Evolutionary conservation across 2,797 vertebrate genomes (phyloP).

Genomic region (Sardinella longiceps): DNA sequence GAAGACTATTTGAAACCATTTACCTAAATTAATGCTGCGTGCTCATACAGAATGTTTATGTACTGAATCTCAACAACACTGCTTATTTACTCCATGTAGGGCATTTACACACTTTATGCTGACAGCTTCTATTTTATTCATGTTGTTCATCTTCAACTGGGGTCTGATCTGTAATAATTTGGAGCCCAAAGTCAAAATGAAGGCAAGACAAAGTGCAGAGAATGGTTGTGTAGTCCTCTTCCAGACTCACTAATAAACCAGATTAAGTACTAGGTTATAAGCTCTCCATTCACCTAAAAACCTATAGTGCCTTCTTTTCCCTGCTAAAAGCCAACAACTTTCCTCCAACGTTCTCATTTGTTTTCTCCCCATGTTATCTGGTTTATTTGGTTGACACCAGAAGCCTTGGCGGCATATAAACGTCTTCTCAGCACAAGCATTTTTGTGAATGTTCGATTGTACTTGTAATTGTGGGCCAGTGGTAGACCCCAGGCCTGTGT

Average conservation of each 20-base stretch:
- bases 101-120: background rate
- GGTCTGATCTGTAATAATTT: background rate
- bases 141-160: background rate
- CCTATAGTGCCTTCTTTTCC: background rate
- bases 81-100: background rate
- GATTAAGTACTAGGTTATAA: background rate
- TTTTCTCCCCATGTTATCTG: background rate
- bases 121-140: background rate
- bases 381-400: background rate
- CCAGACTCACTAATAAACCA: background rate
- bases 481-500: slow-evolving; percentile 50
- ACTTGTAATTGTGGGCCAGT: slow-evolving; percentile 17
- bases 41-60: background rate
- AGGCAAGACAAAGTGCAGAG: background rate
- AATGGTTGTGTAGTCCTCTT: background rate
- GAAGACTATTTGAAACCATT: background rate
- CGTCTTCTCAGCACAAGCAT: slow-evolving; percentile 16
- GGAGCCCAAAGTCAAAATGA: background rate
- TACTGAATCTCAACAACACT: background rate
- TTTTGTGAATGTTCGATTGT: background rate
- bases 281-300: background rate
- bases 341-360: background rate
- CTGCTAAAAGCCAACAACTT: slow-evolving; percentile 5
- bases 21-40: background rate
- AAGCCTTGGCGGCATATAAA: slow-evolving; percentile 21